Evolutionary conservation across 2,113 vertebrate species (phyloP), one percentile per base, ranked within the genome.

Genomic region (Cavia aperea): DNA sequence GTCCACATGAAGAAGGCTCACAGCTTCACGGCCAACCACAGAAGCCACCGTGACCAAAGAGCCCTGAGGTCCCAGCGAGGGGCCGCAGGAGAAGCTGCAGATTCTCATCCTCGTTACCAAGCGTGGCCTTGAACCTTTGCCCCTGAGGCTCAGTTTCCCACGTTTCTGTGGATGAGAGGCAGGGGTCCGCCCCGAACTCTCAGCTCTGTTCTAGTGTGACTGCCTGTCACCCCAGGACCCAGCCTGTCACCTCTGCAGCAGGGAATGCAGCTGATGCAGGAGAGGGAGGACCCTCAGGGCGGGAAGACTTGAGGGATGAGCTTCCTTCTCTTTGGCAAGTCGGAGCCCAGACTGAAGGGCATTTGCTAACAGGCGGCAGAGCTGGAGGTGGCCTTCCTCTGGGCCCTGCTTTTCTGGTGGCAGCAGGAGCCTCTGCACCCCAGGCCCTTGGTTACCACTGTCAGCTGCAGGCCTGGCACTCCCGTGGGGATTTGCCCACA

Each of bases 401-500:
- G 5, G 2, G 23, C 49, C 2, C 54, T 7, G 49, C 24, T 49
- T 89, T 51, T 33, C 65, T 54, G 66, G 36, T 60, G 4, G 58
- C 49, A 26, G 33, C 31, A 58, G 79, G 43, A 51, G n/a, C 18
- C 31, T 1, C 23, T 73, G 26, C 26, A 19, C 49, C 66, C 36
- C 54, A 79, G 90, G 62, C 56, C 43, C 93, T 94, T 82, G 89
- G 94, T 91, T 43, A 62, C 88, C 93, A 75, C 79, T 96, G 90
- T 94, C 93, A 96, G 90, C 81, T 91, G 75, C 78, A 56, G 49
- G 24, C 36, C 51, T 78, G 77, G 46, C 18, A 6, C 63, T 21
- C 49, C 31, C 56, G 46, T 86, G 43, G 18, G n/a, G 54, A 49
- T 63, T 72, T 86, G 46, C 73, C 78, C 19, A 46, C 21, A 82